Conservation (phyloP, 2,888 invertebrate genomes). For the Harpagoxenus sublaevis region DNA sequence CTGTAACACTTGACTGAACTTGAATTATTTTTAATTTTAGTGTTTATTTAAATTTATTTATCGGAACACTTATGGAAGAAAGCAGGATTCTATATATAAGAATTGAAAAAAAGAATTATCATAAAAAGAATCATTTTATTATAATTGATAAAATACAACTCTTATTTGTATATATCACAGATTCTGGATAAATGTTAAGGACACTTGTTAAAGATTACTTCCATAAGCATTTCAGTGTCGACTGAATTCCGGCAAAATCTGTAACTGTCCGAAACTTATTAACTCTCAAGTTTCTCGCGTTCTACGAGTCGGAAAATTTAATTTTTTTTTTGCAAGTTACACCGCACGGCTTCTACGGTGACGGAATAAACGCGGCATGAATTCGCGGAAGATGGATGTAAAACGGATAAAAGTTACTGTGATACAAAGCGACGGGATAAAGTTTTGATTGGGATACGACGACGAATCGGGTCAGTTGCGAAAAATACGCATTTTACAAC, state of each 20-base stretch:
- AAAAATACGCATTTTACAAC: conserved; percentile 52
- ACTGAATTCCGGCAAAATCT: not conserved
- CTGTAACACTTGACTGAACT: not conserved
- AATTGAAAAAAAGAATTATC: not conserved
- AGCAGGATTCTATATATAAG: not conserved
- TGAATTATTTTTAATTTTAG: not conserved
- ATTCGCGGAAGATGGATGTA: conserved; percentile 28
- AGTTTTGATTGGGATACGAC: conserved; percentile 65
- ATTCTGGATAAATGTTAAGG: not conserved
- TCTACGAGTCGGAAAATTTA: conserved; percentile 31
- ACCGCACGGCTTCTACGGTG: not conserved
- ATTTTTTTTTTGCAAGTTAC: conserved; percentile 20
- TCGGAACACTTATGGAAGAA: not conserved
- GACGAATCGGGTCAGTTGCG: conserved; percentile 51
- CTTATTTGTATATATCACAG: not conserved
- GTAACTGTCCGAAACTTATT: conserved; percentile 1
- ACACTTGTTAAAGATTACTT: not conserved
- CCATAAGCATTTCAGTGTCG: not conserved
- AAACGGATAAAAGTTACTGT: conserved; percentile 20
- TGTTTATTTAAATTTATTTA: not conserved
- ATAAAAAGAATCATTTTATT: not conserved
- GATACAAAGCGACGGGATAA: conserved; percentile 35
- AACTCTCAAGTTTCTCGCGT: not conserved
- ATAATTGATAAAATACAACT: not conserved
- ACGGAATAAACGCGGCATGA: conserved; percentile 12